Percentiles rank a stretch among this genome's conserved stretches.
Conservation (phyloP, 2,113 vertebrate species). For the Daphoenositta chrysoptera region DNA sequence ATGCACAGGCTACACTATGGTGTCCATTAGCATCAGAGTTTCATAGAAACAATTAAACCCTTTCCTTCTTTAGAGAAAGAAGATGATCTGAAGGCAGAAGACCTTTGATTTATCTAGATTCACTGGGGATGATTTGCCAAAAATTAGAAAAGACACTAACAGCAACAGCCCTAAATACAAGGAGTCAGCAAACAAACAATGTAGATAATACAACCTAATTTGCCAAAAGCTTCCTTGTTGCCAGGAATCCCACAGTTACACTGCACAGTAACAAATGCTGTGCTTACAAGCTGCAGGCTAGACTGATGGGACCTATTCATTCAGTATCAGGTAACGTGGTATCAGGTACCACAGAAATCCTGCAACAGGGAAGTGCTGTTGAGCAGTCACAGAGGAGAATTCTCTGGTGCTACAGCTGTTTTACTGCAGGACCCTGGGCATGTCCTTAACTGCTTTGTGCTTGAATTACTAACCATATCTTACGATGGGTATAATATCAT, state of each 20-base stretch:
- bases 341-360: neutral
- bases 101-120: neutral
- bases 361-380: neutral
- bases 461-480: neutral
- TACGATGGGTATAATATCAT: neutral
- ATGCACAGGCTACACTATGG: neutral
- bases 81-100: neutral
- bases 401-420: neutral
- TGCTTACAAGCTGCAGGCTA: neutral
- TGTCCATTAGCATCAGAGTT: neutral
- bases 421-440: neutral
- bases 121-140: neutral
- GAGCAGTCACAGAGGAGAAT: neutral
- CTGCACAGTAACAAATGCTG: neutral
- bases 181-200: neutral
- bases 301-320: neutral
- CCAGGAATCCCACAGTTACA: neutral
- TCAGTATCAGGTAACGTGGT: neutral
- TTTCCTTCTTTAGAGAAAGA: neutral
- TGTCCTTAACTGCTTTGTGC: neutral
- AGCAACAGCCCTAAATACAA: neutral
- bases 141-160: neutral
- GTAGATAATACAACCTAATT: fast-evolving
- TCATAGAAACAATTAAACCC: neutral
- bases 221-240: neutral